Evolutionary conservation across 2,797 vertebrate species (phyloP).

Genomic region (Synanceia verrucosa): DNA sequence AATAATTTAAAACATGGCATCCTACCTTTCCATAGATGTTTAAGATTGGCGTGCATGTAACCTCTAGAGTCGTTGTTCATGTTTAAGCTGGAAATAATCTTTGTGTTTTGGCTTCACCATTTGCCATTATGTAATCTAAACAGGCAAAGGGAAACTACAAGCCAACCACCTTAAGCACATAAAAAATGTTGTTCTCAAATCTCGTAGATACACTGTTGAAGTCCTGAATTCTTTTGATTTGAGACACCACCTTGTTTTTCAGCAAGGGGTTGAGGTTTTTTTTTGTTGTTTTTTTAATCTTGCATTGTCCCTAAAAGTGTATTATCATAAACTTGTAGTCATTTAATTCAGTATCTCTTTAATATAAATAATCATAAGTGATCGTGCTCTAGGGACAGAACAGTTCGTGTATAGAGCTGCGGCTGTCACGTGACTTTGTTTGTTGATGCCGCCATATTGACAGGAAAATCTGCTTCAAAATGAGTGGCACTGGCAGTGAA

Average conservation of each 20-base stretch:
- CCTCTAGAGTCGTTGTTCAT: background rate
- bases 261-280: background rate
- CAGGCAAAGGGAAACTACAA: too few species aligned
- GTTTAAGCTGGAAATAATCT: background rate
- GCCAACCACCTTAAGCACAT: background rate
- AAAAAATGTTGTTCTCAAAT: background rate
- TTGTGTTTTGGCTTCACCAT: too few species aligned
- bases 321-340: background rate
- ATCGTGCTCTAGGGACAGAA: background rate
- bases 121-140: background rate
- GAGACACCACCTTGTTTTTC: background rate
- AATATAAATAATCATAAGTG: background rate
- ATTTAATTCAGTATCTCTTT: background rate
- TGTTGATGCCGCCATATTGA: too few species aligned
- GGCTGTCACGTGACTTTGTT: too few species aligned
- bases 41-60: background rate
- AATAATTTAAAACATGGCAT: background rate
- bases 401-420: background rate
- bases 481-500: too few species aligned
- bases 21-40: background rate
- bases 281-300: too few species aligned
- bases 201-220: background rate
- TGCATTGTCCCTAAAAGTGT: background rate
- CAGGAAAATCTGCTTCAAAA: too few species aligned
- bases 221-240: background rate